Conservation (phyloP, 1,140 invertebrate species). For the Bradynema listronoti region DNA sequence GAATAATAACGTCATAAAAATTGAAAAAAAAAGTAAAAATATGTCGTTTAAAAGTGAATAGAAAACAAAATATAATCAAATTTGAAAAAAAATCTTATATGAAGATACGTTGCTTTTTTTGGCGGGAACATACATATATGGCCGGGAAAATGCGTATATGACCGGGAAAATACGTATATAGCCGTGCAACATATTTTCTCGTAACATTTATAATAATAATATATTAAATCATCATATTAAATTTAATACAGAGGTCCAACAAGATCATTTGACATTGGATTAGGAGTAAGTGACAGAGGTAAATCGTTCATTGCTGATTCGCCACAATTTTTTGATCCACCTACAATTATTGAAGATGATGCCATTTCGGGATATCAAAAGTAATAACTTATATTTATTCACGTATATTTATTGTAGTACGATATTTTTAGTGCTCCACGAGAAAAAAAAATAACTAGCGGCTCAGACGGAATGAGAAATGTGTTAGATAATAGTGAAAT, state of each 20-base stretch:
- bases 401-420: not conserved
- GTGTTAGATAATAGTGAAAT: constrained; percentile 62
- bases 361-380: constrained; percentile 12
- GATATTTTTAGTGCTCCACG: not conserved
- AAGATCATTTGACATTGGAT: constrained; percentile 59
- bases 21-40: too few species aligned
- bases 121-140: too few species aligned
- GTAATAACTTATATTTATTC: not conserved
- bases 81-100: too few species aligned
- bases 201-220: constrained; percentile 4
- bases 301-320: constrained; percentile 55
- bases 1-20: too few species aligned
- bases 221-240: not conserved
- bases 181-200: too few species aligned
- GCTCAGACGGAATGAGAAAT: constrained; percentile 36
- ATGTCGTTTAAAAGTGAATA: too few species aligned
- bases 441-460: constrained; percentile 39
- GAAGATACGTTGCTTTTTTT: too few species aligned
- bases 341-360: constrained; percentile 54
- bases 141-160: too few species aligned
- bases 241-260: constrained; percentile 58
- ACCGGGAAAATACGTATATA: too few species aligned
- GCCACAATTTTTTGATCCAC: constrained; percentile 58
- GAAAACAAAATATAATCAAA: too few species aligned
- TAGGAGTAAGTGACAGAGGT: constrained; percentile 56